Conservation (phyloP, 2,888 invertebrate genomes). For the Nymphalis urticae region DNA sequence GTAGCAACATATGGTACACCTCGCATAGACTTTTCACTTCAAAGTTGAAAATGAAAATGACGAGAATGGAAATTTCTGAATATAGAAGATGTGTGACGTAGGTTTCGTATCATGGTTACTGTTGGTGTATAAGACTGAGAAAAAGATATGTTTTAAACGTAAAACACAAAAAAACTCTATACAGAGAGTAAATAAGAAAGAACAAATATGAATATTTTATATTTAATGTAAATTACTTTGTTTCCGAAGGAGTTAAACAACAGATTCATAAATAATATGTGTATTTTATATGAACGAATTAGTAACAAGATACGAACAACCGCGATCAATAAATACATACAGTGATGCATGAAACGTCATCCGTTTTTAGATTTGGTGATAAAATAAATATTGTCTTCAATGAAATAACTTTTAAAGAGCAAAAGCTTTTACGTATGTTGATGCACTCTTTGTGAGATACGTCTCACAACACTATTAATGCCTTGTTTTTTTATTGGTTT, state of each 20-base stretch:
- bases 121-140: slow-evolving; percentile 2
- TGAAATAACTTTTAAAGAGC: slow-evolving; percentile 10
- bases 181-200: slow-evolving; percentile 2
- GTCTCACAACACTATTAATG: slow-evolving; percentile 14
- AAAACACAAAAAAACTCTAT: background rate
- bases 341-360: background rate
- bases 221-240: background rate
- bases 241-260: background rate
- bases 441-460: slow-evolving; percentile 14
- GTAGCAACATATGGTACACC: background rate
- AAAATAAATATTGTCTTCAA: slow-evolving; percentile 10
- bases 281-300: background rate
- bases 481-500: slow-evolving; percentile 21
- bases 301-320: no score
- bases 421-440: slow-evolving; percentile 2
- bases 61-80: slow-evolving; percentile 15
- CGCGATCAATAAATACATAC: background rate
- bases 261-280: background rate
- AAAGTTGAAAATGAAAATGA: slow-evolving; percentile 22
- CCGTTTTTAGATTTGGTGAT: slow-evolving; percentile 2
- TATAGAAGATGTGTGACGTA: slow-evolving; percentile 10
- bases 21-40: slow-evolving; percentile 15
- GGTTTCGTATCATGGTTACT: background rate
- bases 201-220: slow-evolving; percentile 4
- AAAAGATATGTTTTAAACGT: background rate